These are phyloP conservation scores for Ornithorhynchus anatinus DNA, from an alignment of 2,113 vertebrate genomes.

Conservation along the genomic window DNA sequence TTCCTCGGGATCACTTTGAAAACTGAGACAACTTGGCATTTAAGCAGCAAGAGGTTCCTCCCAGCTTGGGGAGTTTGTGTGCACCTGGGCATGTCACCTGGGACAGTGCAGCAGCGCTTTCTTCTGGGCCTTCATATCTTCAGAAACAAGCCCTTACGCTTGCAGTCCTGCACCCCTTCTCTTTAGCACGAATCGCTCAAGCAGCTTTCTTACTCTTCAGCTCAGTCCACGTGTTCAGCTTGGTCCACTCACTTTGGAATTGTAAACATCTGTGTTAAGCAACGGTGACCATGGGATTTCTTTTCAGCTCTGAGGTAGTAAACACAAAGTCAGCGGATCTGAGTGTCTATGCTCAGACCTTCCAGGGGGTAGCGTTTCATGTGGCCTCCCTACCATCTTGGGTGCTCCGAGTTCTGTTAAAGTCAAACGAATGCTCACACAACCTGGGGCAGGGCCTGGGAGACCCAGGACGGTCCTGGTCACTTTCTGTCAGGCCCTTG, in stretches of 20 bases:
- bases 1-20: slow-evolving; percentile 21
- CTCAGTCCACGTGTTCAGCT: background rate
- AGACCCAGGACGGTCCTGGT: slow-evolving; percentile 10
- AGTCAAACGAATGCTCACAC: slow-evolving; percentile 52
- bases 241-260: slow-evolving; percentile 7
- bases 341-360: slow-evolving; percentile 28
- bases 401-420: slow-evolving; percentile 66
- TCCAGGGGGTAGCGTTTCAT: slow-evolving; percentile 38
- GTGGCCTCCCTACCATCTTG: slow-evolving; percentile 64
- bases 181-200: background rate
- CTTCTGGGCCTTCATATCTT: background rate
- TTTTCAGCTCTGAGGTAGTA: slow-evolving; percentile 76
- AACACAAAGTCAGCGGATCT: slow-evolving; percentile 44
- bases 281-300: slow-evolving; percentile 65
- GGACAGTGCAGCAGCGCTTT: too few species aligned
- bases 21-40: too few species aligned
- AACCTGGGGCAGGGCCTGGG: slow-evolving; percentile 41
- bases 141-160: background rate
- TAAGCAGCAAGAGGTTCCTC: too few species aligned
- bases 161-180: background rate
- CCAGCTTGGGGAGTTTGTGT: too few species aligned
- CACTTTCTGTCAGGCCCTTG: background rate
- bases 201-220: slow-evolving; percentile 3
- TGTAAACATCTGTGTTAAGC: slow-evolving; percentile 42
- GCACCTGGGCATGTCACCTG: too few species aligned